These are phyloP conservation scores for Operophtera brumata DNA, from an alignment of 2,888 invertebrate genomes.

Conservation along the genomic window DNA sequence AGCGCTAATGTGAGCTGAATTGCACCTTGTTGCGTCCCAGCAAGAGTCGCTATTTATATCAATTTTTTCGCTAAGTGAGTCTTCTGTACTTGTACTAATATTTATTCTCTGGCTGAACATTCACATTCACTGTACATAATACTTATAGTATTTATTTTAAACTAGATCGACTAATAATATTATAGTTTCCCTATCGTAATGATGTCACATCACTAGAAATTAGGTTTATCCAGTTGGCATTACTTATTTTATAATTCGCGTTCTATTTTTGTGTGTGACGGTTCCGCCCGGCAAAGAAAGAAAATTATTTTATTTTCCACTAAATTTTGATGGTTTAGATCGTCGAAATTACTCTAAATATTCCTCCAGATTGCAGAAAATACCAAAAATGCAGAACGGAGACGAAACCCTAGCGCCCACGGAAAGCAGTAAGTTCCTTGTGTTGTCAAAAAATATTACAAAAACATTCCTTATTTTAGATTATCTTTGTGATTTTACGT, in stretches of 20 bases:
- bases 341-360: conserved; percentile 51
- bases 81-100: too few species aligned
- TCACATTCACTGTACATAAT: too few species aligned
- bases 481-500: conserved; percentile 53
- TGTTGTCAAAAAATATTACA: conserved; percentile 61
- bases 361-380: conserved; percentile 65
- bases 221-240: conserved; percentile 56
- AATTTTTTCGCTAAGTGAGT: too few species aligned
- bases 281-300: conserved; percentile 67
- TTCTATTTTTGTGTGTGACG: conserved; percentile 81
- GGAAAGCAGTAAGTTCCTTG: conserved; percentile 68
- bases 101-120: too few species aligned
- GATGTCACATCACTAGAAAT: conserved; percentile 21
- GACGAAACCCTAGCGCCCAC: conserved; percentile 63
- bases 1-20: too few species aligned
- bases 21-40: too few species aligned
- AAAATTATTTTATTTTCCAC: conserved; percentile 58
- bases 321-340: conserved; percentile 67
- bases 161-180: too few species aligned
- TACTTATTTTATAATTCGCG: conserved; percentile 76
- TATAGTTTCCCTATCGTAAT: too few species aligned
- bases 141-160: too few species aligned
- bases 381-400: conserved; percentile 75
- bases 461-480: conserved; percentile 58
- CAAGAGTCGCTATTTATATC: too few species aligned